Percentiles rank a stretch among this genome's conserved stretches.
These are phyloP conservation scores for Eilema griseolum DNA, from an alignment of 2,888 invertebrate genomes.

Conservation along the genomic window DNA sequence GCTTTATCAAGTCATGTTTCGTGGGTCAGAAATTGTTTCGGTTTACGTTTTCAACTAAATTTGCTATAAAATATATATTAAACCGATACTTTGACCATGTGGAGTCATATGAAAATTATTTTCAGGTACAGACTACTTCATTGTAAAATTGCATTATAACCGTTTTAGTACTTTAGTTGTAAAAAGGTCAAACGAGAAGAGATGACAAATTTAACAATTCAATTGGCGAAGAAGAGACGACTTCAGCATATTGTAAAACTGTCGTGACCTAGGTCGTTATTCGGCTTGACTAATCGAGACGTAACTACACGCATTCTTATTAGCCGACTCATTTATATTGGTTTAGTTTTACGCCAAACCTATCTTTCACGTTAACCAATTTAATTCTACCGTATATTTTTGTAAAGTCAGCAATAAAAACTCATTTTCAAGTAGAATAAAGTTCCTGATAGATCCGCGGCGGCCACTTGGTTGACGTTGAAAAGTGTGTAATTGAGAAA, in stretches of 20 bases:
- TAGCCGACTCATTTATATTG: too few relatives aligned
- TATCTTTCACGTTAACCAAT: too few relatives aligned
- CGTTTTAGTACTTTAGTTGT: background rate
- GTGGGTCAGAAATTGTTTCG: conserved; percentile 52
- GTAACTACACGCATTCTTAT: too few relatives aligned
- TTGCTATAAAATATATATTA: background rate
- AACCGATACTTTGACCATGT: background rate
- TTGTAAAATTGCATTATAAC: background rate
- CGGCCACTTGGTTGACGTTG: too few relatives aligned
- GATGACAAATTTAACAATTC: background rate
- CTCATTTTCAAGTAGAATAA: too few relatives aligned
- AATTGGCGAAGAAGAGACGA: background rate
- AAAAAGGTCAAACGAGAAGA: background rate
- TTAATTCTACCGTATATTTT: too few relatives aligned
- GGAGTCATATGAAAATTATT: background rate
- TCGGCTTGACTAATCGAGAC: too few relatives aligned
- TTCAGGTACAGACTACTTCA: too few relatives aligned
- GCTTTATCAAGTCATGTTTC: conserved; percentile 53
- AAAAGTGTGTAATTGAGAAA: background rate
- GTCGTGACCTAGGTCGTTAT: too few relatives aligned
- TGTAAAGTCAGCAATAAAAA: too few relatives aligned
- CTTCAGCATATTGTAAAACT: background rate
- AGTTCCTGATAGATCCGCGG: too few relatives aligned
- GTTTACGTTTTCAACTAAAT: conserved; percentile 36
- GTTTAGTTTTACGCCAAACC: too few relatives aligned